Conservation (phyloP, 2,113 vertebrate genomes). For the Thunnus maccoyii region DNA sequence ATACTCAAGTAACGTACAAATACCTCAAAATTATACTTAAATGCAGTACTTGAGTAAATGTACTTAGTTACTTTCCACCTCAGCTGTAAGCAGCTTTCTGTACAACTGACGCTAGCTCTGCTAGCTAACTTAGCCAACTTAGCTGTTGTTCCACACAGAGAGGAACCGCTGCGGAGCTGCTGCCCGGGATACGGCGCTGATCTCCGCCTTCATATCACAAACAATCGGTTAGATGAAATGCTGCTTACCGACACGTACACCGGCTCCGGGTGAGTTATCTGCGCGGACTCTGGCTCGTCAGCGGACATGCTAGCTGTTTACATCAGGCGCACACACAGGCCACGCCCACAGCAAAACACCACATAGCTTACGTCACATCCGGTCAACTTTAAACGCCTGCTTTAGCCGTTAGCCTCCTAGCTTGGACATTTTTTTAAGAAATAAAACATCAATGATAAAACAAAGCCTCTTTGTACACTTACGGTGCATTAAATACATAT, state of each 20-base stretch:
- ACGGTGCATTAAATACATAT: fast-evolving
- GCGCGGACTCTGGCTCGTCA: neutral
- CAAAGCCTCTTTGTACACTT: too few species aligned
- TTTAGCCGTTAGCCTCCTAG: neutral
- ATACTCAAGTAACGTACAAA: too few species aligned
- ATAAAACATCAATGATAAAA: neutral
- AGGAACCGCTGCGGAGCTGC: too few species aligned
- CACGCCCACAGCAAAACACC: constrained; percentile 28
- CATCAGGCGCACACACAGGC: constrained; percentile 28
- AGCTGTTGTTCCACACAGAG: neutral
- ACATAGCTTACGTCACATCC: constrained; percentile 8
- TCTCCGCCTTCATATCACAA: too few species aligned
- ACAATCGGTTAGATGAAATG: too few species aligned
- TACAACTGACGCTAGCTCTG: constrained; percentile 18
- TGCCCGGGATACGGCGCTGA: neutral
- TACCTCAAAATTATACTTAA: too few species aligned
- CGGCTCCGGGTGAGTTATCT: neutral
- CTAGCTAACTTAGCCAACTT: constrained; percentile 27
- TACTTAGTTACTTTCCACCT: neutral
- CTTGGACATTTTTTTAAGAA: neutral
- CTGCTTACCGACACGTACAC: constrained; percentile 20
- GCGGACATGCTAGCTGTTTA: constrained; percentile 69
- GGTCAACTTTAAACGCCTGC: neutral
- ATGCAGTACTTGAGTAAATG: too few species aligned
- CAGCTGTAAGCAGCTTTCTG: constrained; percentile 33